Conservation (phyloP, 2,113 vertebrate species). For the human region DNA sequence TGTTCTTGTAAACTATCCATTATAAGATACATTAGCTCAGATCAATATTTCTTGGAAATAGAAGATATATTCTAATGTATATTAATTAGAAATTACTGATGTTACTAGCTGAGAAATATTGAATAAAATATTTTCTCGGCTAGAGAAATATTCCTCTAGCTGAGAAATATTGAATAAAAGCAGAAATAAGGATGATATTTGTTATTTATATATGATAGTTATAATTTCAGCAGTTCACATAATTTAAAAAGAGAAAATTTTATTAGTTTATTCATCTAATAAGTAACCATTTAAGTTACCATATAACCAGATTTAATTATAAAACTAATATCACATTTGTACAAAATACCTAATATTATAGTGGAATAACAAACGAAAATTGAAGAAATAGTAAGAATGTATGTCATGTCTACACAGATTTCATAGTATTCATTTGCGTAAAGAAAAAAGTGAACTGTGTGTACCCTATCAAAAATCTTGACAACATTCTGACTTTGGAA, state of each 20-base stretch:
- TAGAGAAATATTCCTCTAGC: neutral
- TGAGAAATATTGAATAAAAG: neutral
- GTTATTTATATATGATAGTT: neutral
- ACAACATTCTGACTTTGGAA: neutral
- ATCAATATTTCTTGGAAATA: slow-evolving; percentile 2
- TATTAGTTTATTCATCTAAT: neutral
- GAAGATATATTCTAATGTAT: neutral
- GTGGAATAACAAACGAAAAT: neutral
- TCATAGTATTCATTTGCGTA: neutral
- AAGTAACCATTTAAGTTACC: neutral
- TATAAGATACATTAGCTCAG: neutral
- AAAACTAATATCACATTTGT: neutral
- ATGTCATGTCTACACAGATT: neutral
- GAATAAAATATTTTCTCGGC: neutral
- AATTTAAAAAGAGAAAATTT: neutral
- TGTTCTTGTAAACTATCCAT: neutral
- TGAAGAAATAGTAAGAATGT: neutral
- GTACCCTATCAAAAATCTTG: neutral
- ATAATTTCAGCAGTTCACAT: neutral
- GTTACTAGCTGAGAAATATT: neutral
- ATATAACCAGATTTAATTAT: neutral
- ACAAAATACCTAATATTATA: neutral
- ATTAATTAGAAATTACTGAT: neutral
- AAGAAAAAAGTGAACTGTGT: neutral
- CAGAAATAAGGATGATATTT: neutral